Percentiles rank a stretch among this genome's conserved stretches.
Conservation (phyloP, 2,888 invertebrate species). For the Caenorhabditis virilis region DNA sequence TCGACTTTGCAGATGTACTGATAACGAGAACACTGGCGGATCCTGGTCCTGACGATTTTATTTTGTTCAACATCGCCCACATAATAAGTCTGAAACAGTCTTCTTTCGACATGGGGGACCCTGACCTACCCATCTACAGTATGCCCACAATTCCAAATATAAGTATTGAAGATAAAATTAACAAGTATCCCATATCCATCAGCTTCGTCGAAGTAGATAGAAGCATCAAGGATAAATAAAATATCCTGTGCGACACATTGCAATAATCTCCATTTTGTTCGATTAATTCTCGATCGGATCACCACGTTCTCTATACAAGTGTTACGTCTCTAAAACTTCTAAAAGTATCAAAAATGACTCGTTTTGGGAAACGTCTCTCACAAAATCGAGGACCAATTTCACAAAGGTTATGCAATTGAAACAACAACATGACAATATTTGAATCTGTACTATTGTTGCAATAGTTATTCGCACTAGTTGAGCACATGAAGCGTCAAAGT, state of each 20-base stretch:
- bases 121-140: constrained; percentile 3
- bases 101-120: no score
- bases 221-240: not conserved
- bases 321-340: not conserved
- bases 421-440: not conserved
- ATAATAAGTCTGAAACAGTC: no score
- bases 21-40: no score
- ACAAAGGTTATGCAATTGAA: not conserved
- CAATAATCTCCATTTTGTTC: not conserved
- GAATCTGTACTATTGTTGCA: not conserved
- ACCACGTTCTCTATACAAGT: not conserved
- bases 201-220: not conserved
- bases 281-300: not conserved
- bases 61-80: no score
- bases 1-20: no score
- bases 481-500: not conserved
- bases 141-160: not conserved
- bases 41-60: no score
- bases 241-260: constrained; percentile 3
- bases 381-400: not conserved
- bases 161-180: not conserved
- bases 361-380: not conserved
- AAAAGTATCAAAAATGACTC: not conserved
- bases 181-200: not conserved
- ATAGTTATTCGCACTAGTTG: not conserved